phyloP scores from a whole-genome alignment of 2,888 invertebrate genomes.

The Drosophila suboccidentalis region DNA sequence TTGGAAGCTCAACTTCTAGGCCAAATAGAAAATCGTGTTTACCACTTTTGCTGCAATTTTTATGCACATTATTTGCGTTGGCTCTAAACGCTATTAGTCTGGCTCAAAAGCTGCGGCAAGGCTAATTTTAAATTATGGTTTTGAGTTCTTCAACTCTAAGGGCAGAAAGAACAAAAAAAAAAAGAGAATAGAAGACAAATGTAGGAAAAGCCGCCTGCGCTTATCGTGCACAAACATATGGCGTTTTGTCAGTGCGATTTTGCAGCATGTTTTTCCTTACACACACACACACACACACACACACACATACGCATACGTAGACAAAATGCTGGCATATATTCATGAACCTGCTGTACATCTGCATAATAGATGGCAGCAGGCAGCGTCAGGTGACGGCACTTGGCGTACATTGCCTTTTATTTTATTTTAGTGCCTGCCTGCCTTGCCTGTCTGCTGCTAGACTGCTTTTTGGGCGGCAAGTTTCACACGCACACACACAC shows the following conservation, averaged over 20 bases:
- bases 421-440: slow-evolving; percentile 74
- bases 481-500: slow-evolving; percentile 54
- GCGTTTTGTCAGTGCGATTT: slow-evolving; percentile 74
- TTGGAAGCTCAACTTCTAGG: slow-evolving; percentile 63
- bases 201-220: slow-evolving; percentile 29
- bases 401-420: slow-evolving; percentile 78
- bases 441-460: slow-evolving; percentile 47
- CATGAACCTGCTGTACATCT: slow-evolving; percentile 80
- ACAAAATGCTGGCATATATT: slow-evolving; percentile 78
- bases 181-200: neutral
- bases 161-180: slow-evolving; percentile 14
- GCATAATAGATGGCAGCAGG: slow-evolving; percentile 77
- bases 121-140: slow-evolving; percentile 78
- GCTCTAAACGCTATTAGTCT: slow-evolving; percentile 9
- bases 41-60: slow-evolving; percentile 60
- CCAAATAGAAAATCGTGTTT: slow-evolving; percentile 6
- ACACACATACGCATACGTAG: slow-evolving; percentile 30
- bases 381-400: slow-evolving; percentile 75
- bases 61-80: slow-evolving; percentile 64
- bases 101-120: slow-evolving; percentile 14
- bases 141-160: slow-evolving; percentile 46
- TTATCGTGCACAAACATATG: slow-evolving; percentile 76
- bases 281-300: slow-evolving; percentile 16
- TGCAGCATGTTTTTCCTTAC: slow-evolving; percentile 37
- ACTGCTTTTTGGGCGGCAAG: slow-evolving; percentile 66